Conservation (phyloP, 2,888 invertebrate species). For the Xylota segnis region DNA sequence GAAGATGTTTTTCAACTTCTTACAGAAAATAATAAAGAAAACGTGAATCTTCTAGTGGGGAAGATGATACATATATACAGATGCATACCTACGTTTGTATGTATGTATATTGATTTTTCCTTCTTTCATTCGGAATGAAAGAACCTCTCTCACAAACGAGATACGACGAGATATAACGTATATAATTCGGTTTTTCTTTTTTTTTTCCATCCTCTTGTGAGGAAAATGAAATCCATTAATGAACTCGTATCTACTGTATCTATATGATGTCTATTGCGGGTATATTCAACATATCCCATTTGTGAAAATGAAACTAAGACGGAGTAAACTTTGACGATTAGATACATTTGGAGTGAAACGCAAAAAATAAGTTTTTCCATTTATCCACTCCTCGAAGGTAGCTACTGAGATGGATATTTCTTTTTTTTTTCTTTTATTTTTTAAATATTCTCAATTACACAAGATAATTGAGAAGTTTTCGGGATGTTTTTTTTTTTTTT, state of each 20-base stretch:
- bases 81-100: too few species aligned
- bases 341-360: conserved; percentile 40
- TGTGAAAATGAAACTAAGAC: conserved; percentile 14
- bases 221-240: conserved; percentile 71
- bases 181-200: conserved; percentile 1
- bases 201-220: conserved; percentile 18
- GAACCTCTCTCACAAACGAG: conserved; percentile 43
- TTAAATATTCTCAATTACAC: conserved; percentile 46
- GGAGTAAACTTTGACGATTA: conserved; percentile 65
- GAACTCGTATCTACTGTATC: conserved; percentile 44
- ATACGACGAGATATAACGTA: conserved; percentile 38
- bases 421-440: conserved; percentile 18
- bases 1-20: conserved; percentile 44
- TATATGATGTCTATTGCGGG: conserved; percentile 48
- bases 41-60: conserved; percentile 8
- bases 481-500: conserved; percentile 34
- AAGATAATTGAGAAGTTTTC: conserved; percentile 59
- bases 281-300: conserved; percentile 42
- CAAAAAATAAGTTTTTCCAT: conserved; percentile 69
- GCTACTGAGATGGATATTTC: conserved; percentile 25
- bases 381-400: conserved; percentile 48
- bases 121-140: conserved; percentile 44
- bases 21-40: conserved; percentile 8
- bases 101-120: conserved; percentile 67
- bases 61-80: conserved; percentile 15